Evolutionary conservation across 2,888 invertebrate species (phyloP).

Genomic region (Cheilosia urbana): DNA sequence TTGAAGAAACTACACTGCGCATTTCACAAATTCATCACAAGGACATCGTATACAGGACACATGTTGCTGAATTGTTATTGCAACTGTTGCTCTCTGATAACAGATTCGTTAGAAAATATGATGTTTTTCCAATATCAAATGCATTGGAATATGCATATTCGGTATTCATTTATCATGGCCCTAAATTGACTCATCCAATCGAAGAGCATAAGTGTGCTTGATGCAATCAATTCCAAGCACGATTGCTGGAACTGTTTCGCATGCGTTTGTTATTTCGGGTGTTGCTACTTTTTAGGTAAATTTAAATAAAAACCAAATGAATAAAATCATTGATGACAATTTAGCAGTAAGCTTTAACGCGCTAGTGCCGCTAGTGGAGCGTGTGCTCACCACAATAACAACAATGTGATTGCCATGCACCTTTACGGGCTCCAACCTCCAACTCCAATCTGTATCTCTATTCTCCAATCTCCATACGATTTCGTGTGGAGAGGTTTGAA

Average conservation of each 20-base stretch:
- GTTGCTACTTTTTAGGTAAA: neutral
- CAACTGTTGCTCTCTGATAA: constrained; percentile 59
- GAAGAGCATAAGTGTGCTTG: constrained; percentile 24
- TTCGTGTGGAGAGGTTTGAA: too few relatives aligned
- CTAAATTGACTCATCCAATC: constrained; percentile 30
- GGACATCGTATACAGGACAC: constrained; percentile 51
- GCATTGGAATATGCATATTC: constrained; percentile 3
- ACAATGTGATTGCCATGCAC: neutral
- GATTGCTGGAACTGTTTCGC: constrained; percentile 44
- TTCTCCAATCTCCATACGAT: too few relatives aligned
- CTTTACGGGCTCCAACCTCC: too few relatives aligned
- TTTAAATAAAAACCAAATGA: neutral
- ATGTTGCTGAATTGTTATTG: constrained; percentile 65
- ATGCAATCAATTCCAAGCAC: constrained; percentile 24
- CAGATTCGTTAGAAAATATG: constrained; percentile 4
- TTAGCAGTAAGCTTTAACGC: neutral
- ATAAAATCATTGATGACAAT: neutral
- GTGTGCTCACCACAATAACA: neutral
- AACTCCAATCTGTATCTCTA: too few relatives aligned
- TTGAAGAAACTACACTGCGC: constrained; percentile 64
- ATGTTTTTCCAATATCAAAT: neutral
- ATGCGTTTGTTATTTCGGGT: constrained; percentile 31
- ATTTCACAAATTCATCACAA: constrained; percentile 54
- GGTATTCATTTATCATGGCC: constrained; percentile 17
- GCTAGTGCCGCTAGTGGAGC: neutral